Percentiles rank a stretch among this genome's conserved stretches.
Evolutionary conservation across 2,888 invertebrate species (phyloP).

Genomic region (Erebia aethiops): DNA sequence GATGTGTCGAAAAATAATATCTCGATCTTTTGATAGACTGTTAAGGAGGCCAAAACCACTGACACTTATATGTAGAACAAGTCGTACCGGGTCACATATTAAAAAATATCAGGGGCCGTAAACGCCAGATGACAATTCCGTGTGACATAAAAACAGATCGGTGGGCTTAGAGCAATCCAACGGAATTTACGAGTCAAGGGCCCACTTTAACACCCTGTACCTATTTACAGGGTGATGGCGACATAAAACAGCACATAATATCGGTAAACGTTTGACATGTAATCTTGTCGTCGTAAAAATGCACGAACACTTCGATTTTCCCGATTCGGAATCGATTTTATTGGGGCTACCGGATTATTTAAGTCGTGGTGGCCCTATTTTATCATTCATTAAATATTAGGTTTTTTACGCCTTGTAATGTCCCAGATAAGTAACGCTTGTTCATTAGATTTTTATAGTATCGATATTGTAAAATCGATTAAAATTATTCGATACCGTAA

Average conservation of each 20-base stretch:
- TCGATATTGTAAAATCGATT: neutral
- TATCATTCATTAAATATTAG: slow-evolving; percentile 10
- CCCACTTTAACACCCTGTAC: slow-evolving; percentile 66
- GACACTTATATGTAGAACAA: neutral
- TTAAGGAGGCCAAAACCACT: neutral
- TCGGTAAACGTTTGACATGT: slow-evolving; percentile 73
- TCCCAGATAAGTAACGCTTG: neutral
- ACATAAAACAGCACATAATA: slow-evolving; percentile 72
- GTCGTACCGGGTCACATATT: slow-evolving; percentile 4
- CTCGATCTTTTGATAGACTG: neutral
- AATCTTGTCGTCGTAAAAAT: slow-evolving; percentile 56
- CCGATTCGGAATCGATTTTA: slow-evolving; percentile 42
- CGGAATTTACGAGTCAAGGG: slow-evolving; percentile 71
- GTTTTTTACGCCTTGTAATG: slow-evolving; percentile 11
- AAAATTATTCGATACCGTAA: neutral
- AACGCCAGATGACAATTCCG: slow-evolving; percentile 69
- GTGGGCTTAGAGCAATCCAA: slow-evolving; percentile 67
- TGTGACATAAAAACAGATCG: slow-evolving; percentile 68
- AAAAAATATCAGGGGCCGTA: slow-evolving; percentile 47
- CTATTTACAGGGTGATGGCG: slow-evolving; percentile 66
- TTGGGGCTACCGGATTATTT: slow-evolving; percentile 19
- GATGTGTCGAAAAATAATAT: neutral
- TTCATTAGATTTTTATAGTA: neutral
- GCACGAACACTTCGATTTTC: slow-evolving; percentile 39
- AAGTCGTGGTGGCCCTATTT: slow-evolving; percentile 5